Evolutionary conservation across 2,797 vertebrate genomes (phyloP), one percentile per base, ranked within the genome.

Genomic region (Sebastolobus alascanus): DNA sequence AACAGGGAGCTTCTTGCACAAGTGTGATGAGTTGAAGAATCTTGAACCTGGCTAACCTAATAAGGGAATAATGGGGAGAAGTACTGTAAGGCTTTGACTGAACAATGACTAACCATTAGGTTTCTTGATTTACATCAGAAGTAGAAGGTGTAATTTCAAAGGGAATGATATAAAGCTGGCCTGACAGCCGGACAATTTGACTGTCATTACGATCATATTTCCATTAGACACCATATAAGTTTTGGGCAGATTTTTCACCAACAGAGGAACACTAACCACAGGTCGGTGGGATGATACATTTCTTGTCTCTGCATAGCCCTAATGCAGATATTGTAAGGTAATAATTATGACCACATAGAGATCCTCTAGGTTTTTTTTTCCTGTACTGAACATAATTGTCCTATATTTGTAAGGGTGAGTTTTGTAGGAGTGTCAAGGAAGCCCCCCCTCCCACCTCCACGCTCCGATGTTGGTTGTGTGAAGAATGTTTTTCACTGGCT

Each of bases 141-240:
- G 37, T 46, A 43, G 14, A 37, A 37, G 38, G 16, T 79, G 6
- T 72, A 4, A 8, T 67, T 55, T 61, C 8, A 43, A 27, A 68
- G 50, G 11, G 3, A 46, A 50, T 18, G 29, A 38, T 59, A 7
- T 22, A 13, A 22, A 52, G 9, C 46, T 35, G 56, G 33, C 9
- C 65, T 65, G 59, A 54, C 22, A 22, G 40, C 20, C 31, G 25
- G 25, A 1, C 25, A 25, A 25, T 25, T 25, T 25, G 25, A 25
- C 25, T 25, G 25, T 37, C 37, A 40, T 75, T 70, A 68, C 22
- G 59, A 38, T 72, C 16, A 75, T 38, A 5, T 79, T 73, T 68
- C 14, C 35, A 43, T 82, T 35, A 43, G 50, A 79, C 31, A 33
- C 20, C 35, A 46, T 35, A 31, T 35, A 20, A 50, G 6, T 59